Percentiles rank a stretch among this genome's conserved stretches.
Evolutionary conservation across 2,797 vertebrate genomes (phyloP).

Genomic region (Balearica regulorum): DNA sequence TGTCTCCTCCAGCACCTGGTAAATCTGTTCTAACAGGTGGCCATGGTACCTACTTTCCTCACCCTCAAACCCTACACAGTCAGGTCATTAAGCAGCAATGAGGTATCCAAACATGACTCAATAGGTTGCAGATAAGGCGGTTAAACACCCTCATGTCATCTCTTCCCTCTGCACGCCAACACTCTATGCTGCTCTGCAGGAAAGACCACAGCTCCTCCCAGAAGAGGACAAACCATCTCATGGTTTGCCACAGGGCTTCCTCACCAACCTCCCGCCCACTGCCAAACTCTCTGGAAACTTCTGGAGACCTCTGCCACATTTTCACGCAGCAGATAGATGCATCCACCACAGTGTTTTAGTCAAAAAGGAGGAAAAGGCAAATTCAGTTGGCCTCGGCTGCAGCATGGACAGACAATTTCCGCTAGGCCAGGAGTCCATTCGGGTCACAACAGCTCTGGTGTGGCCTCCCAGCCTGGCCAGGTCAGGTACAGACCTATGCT

Average conservation of each 20-base stretch:
- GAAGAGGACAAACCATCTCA: not conserved
- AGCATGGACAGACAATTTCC: not conserved
- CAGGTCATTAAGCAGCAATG: not conserved
- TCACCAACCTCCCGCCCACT: not conserved
- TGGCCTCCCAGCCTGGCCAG: not conserved
- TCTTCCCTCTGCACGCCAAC: not conserved
- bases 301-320: not conserved
- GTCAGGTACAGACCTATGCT: not conserved
- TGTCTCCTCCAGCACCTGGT: not conserved
- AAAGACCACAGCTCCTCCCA: not conserved
- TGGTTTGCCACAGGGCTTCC: not conserved
- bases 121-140: not conserved
- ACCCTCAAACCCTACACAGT: not conserved
- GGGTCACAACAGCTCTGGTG: not conserved
- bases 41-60: not conserved
- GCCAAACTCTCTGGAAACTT: not conserved
- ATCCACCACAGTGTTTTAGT: not conserved
- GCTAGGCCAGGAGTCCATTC: not conserved
- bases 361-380: not conserved
- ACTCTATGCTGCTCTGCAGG: not conserved
- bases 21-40: not conserved
- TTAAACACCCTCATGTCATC: accelerated
- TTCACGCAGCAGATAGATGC: not conserved
- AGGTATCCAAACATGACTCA: not conserved
- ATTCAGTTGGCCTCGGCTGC: not conserved